Evolutionary conservation across 2,888 invertebrate species (phyloP).

Genomic region (Himalopsyche anomala): DNA sequence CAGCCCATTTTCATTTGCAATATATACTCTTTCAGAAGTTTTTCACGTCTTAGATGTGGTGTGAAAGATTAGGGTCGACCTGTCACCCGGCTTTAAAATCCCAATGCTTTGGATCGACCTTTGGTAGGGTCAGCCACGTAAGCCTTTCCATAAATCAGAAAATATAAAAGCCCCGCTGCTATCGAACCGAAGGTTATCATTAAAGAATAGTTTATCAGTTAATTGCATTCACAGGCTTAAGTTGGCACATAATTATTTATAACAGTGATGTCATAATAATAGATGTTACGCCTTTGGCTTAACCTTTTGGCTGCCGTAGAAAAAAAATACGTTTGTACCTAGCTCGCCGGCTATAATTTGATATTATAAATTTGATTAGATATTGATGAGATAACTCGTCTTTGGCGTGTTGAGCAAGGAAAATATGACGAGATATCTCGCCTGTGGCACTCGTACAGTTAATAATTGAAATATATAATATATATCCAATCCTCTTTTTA

Average conservation of each 20-base stretch:
- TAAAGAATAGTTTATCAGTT: conserved; percentile 18
- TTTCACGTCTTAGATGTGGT: conserved; percentile 50
- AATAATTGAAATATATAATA: no score
- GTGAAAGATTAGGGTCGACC: conserved; percentile 61
- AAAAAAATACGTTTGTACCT: no score
- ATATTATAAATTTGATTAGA: no score
- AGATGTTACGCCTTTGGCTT: no score
- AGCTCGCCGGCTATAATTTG: no score
- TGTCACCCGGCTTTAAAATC: conserved; percentile 55
- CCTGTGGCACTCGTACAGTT: no score
- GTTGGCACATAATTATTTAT: not conserved
- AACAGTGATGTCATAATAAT: no score
- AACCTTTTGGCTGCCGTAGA: no score
- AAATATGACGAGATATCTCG: no score
- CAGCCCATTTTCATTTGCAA: not conserved
- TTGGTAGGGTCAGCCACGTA: conserved; percentile 51
- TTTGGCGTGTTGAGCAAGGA: no score
- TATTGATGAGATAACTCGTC: no score
- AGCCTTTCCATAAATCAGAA: conserved; percentile 53
- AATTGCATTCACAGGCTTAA: conserved; percentile 19
- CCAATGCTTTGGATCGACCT: conserved; percentile 45
- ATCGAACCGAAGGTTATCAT: not conserved
- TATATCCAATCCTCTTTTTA: no score
- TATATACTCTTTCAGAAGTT: conserved; percentile 25
- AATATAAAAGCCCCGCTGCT: conserved; percentile 18